These are phyloP conservation scores for Helleia helle DNA, from an alignment of 2,888 invertebrate species.

Conservation along the genomic window DNA sequence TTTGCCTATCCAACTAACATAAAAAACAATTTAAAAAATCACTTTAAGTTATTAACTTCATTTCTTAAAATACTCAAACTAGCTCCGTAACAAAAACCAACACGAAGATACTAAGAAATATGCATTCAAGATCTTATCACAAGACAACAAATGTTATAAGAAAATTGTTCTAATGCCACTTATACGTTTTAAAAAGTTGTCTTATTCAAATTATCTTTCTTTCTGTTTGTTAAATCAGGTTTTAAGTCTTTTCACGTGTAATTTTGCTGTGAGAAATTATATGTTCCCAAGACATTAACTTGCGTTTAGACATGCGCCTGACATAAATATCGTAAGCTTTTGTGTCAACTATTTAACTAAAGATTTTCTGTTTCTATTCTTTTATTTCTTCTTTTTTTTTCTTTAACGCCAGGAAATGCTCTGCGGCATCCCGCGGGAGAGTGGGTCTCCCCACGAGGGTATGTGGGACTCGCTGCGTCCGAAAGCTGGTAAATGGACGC, in stretches of 20 bases:
- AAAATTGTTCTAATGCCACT: background rate
- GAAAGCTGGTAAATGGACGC: no score
- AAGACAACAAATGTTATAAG: background rate
- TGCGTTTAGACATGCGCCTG: background rate
- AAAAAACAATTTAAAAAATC: no score
- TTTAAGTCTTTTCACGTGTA: background rate
- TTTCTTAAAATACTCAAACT: no score
- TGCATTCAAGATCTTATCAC: background rate
- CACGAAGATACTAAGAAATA: conserved; percentile 1
- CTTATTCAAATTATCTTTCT: conserved; percentile 2
- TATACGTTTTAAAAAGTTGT: conserved; percentile 1
- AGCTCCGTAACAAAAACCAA: no score
- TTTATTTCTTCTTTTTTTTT: no score
- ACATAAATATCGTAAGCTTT: background rate
- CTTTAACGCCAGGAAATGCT: no score
- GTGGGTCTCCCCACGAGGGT: no score
- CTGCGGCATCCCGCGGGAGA: no score
- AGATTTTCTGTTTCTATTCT: no score
- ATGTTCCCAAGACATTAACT: conserved; percentile 3
- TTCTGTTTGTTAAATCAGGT: conserved; percentile 3
- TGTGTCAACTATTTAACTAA: background rate
- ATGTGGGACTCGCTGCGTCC: no score
- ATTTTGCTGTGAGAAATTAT: conserved; percentile 7
- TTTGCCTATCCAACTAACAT: no score
- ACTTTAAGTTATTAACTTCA: no score